Evolutionary conservation across 2,888 invertebrate genomes (phyloP), one percentile per base, ranked within the genome.

Genomic region (Tanytarsus gracilentus): DNA sequence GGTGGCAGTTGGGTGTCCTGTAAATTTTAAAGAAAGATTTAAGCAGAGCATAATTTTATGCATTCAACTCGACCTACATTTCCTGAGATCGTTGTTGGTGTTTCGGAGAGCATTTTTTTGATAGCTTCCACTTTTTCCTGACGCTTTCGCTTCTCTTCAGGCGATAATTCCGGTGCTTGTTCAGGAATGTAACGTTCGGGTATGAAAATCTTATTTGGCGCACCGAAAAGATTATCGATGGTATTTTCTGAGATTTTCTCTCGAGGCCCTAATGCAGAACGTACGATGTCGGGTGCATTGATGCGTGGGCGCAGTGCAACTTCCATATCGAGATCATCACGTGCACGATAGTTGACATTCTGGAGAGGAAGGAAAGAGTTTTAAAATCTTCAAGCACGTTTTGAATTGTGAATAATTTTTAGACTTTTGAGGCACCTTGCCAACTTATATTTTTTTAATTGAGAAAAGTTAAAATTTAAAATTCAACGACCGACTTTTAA

Each of bases 181-280:
- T 94, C 93, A 21, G 93, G 92, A 66, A 93, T 86, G 69, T 94
- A 94, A 65, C 94, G 79, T 75, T 94, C 93, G 0, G 94, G 94
- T 67, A 94, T 94, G 63, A 86, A 77, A 66, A 94, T 93, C 76
- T 93, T 93, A 72, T 87, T 87, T 11, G 94, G 94, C 14, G 90
- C 86, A 51, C 88, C 86, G 29, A 94, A 76, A 67, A 94, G 77
- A 70, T 84, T 86, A 71, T 94, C 94, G 65, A 94, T 93, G 50
- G 92, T 89, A 66, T 81, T 83, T 68, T 84, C 83, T 1, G 74
- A 74, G 61, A 76, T 72, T 64, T 76, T 74, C 63, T 76, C 76
- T 14, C 72, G 70, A 64, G 74, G 75, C 1, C 79, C 78, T 63
- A 90, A 70, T 1, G 92, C 90, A 0, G 91, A 91, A 40, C 90